phyloP scores from a whole-genome alignment of 2,888 invertebrate species.

The Heliconius ethilla region DNA sequence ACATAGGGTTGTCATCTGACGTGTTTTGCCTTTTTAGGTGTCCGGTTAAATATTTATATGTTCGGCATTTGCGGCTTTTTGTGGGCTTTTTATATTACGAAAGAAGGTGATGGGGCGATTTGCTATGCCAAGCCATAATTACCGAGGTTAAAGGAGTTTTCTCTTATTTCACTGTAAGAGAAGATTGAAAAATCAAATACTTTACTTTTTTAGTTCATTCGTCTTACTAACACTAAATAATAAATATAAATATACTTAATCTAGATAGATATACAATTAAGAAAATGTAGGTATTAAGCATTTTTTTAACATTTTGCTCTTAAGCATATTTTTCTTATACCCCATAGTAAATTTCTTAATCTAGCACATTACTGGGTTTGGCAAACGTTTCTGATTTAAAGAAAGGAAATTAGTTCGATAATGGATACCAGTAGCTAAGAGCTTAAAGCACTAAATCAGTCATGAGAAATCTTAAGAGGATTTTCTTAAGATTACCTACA shows the following conservation, averaged over 20 bases:
- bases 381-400: conserved; percentile 13
- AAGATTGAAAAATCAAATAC: neutral
- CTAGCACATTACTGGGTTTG: conserved; percentile 1
- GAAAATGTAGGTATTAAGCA: neutral
- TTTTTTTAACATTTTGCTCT: neutral
- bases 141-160: too few species aligned
- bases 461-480: conserved; percentile 15
- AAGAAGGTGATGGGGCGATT: too few species aligned
- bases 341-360: conserved; percentile 1
- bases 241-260: neutral
- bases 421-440: neutral
- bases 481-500: neutral
- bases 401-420: conserved; percentile 12
- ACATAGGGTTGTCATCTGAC: too few species aligned
- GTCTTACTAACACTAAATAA: neutral
- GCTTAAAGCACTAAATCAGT: conserved; percentile 17
- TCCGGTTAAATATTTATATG: too few species aligned
- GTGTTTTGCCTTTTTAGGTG: too few species aligned
- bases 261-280: neutral
- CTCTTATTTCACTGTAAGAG: neutral
- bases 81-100: too few species aligned
- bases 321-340: neutral
- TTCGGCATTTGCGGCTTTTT: too few species aligned
- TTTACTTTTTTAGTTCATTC: neutral
- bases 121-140: too few species aligned